These are phyloP conservation scores for Rhynchonycteris naso DNA, from an alignment of 2,797 vertebrate genomes.

Conservation along the genomic window DNA sequence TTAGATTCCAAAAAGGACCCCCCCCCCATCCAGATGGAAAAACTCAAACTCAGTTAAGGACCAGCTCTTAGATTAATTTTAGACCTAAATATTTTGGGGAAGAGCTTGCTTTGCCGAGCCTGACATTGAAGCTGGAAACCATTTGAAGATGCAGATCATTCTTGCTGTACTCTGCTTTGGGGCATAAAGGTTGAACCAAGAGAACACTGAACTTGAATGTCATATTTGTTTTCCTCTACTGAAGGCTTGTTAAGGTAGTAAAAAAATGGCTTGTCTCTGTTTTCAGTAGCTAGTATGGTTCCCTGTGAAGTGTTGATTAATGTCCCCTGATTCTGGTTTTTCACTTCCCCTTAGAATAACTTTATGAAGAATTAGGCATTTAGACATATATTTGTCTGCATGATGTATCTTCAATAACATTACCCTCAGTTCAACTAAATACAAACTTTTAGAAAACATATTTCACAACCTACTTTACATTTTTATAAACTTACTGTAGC, in stretches of 20 bases:
- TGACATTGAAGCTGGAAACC: not conserved
- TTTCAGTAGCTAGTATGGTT: not conserved
- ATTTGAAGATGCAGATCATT: not conserved
- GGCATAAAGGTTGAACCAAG: not conserved
- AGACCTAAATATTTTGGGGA: not conserved
- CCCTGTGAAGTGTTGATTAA: not conserved
- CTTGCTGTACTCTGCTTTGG: not conserved
- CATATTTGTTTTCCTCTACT: not conserved
- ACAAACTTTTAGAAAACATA: not conserved
- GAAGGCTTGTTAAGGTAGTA: not conserved
- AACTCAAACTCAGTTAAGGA: not conserved
- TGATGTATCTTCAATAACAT: not conserved
- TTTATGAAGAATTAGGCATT: constrained; percentile 12
- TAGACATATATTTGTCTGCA: not conserved
- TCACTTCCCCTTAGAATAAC: not conserved
- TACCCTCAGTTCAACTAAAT: constrained; percentile 3
- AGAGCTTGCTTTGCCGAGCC: not conserved
- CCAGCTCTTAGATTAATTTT: not conserved
- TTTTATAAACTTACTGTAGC: not conserved
- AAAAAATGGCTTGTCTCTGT: not conserved
- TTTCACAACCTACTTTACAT: not conserved
- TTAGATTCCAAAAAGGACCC: not conserved
- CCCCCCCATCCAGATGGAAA: not conserved
- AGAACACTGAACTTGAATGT: not conserved
- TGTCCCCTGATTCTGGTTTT: not conserved